A percentile compares a stretch with the other conserved stretches of the same genome.
These are phyloP conservation scores for Gasteruption jaculator DNA, from an alignment of 2,888 invertebrate species.

Conservation along the genomic window DNA sequence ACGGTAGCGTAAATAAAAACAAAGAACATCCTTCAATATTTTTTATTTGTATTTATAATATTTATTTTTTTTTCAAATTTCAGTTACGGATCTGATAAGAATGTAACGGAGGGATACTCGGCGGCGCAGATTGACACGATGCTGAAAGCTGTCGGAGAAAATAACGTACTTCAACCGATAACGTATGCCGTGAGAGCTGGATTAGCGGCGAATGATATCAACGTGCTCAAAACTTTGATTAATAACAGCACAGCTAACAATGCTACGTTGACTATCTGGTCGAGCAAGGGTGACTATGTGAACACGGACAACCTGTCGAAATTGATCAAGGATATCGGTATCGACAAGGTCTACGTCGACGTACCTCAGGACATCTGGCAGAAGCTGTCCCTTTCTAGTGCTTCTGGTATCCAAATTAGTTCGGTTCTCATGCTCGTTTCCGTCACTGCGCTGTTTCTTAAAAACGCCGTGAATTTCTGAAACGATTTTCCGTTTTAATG, in stretches of 20 bases:
- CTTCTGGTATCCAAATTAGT: constrained; percentile 14
- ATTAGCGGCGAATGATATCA: constrained; percentile 64
- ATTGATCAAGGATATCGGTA: constrained; percentile 65
- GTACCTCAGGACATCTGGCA: constrained; percentile 59
- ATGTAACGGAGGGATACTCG: constrained; percentile 59
- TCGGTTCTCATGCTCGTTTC: too few species aligned
- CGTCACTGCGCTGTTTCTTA: constrained; percentile 11
- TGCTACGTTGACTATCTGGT: constrained; percentile 79
- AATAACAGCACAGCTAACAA: constrained; percentile 52
- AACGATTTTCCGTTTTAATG: too few species aligned
- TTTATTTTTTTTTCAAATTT: too few species aligned
- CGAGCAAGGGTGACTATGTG: constrained; percentile 63
- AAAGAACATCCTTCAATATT: too few species aligned
- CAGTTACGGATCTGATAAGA: constrained; percentile 30
- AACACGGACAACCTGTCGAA: constrained; percentile 62
- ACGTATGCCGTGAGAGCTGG: constrained; percentile 78
- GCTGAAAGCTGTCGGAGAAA: constrained; percentile 58
- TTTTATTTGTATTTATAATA: too few species aligned
- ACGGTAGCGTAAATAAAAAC: too few species aligned
- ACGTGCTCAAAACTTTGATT: constrained; percentile 60
- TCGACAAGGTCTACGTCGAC: constrained; percentile 71
- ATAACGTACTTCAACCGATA: constrained; percentile 62
- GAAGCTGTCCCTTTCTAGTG: constrained; percentile 25
- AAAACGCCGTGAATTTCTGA: too few species aligned
- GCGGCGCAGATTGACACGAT: constrained; percentile 65